phyloP scores from a whole-genome alignment of 2,888 invertebrate species.

The Spisula subtruncata region DNA sequence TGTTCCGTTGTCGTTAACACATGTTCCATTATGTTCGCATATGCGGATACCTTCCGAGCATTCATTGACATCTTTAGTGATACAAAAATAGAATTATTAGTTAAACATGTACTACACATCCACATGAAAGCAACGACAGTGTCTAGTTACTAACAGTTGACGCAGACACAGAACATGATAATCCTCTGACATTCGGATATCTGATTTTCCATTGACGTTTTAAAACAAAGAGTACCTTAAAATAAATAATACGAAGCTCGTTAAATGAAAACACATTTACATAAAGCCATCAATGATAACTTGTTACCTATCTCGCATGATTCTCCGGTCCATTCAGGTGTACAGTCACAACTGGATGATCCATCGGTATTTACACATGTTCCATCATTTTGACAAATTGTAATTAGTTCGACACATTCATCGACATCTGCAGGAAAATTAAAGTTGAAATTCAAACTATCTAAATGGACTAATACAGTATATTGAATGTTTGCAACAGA shows the following conservation, averaged over 20 bases:
- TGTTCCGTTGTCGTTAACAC: background rate
- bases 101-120: too few relatives aligned
- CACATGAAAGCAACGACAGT: too few relatives aligned
- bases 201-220: too few relatives aligned
- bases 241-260: too few relatives aligned
- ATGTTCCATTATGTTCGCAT: background rate
- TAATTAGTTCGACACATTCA: conserved; percentile 48
- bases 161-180: too few relatives aligned
- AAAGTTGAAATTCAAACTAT: background rate
- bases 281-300: too few relatives aligned
- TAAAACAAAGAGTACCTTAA: too few relatives aligned
- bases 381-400: conserved; percentile 59
- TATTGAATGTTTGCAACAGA: background rate
- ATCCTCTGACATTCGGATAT: too few relatives aligned
- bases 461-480: background rate
- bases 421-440: conserved; percentile 47
- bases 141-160: too few relatives aligned
- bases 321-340: conserved; percentile 52
- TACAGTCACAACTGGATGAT: conserved; percentile 58
- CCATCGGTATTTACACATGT: conserved; percentile 59
- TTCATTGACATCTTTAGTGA: background rate
- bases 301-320: conserved; percentile 37
- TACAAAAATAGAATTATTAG: background rate
- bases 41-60: background rate
- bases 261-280: too few relatives aligned